Base-by-base conservation (phyloP, 2,113 vertebrate species). In the Egretta garzetta region DNA sequence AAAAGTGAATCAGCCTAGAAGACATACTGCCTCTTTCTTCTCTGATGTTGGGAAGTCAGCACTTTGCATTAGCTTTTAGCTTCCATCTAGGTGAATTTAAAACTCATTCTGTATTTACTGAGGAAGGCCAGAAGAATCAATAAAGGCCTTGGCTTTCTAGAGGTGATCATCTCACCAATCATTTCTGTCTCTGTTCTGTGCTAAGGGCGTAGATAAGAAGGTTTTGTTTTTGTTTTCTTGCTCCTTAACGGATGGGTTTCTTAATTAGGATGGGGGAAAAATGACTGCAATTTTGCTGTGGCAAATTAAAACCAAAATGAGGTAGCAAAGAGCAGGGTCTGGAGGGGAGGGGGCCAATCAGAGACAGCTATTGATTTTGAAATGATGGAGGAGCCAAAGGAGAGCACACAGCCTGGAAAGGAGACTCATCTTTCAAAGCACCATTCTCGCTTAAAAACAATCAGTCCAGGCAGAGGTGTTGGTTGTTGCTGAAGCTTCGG, bases 261-360 rank as follows among this genome's bases (percentile, higher is more conserved):
- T 93, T 98, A 97, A 97, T 98, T 97, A 96, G 79, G 88, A 91
- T 89, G 56, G 71, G 68, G 83, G 30, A 11, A 83, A 79, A 92
- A 92, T 93, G 35, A 96, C 76, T 92, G 88, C 88, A 94, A 77
- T 97, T 97, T 80, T 79, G 75, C 82, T 91, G 62, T 91, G 66
- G 95, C 92, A 97, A 97, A 97, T 97, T 97, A 97, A 95, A 97
- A 95, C 66, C 55, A 96, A 96, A 97, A 97, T 94, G 90, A 98
- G 86, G 86, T 52, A 55, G 91, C 92, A 93, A 96, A 96, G 89
- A 96, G 93, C 72, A 91, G 60, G 59, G 60, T 96, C 70, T 95
- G 86, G 24, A 74, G 41, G 33, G 53, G 62, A 58, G 62, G 62
- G 66, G 45, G 26, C 37, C 62, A 86, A 72, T 26, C 28, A 80